These are phyloP conservation scores for Cartodere bifasciata DNA, from an alignment of 2,888 invertebrate genomes.

Conservation along the genomic window DNA sequence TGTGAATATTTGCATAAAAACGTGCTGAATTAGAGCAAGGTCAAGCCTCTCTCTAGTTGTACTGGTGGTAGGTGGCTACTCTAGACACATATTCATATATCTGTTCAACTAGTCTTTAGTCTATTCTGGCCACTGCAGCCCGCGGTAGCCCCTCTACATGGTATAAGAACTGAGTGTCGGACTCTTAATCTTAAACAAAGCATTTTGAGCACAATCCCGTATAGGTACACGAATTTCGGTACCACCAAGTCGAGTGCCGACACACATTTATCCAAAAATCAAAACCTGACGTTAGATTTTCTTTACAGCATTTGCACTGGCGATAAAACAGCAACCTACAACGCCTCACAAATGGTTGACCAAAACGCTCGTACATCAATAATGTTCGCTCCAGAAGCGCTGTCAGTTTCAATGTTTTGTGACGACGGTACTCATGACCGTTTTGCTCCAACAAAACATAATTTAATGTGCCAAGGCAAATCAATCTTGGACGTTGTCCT, in stretches of 20 bases:
- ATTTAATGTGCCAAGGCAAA: conserved; percentile 45
- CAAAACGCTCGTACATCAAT: conserved; percentile 39
- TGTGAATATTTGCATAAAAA: too few species aligned
- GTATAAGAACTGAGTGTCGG: too few species aligned
- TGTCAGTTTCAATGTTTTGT: conserved; percentile 46
- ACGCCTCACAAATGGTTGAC: conserved; percentile 34
- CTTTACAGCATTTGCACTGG: conserved; percentile 27
- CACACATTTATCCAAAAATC: too few species aligned
- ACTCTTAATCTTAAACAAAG: too few species aligned
- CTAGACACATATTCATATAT: too few species aligned
- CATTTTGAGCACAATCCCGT: neutral
- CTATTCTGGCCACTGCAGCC: too few species aligned
- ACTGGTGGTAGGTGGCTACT: too few species aligned
- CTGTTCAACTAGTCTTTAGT: too few species aligned
- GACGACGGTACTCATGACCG: conserved; percentile 47
- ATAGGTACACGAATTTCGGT: neutral
- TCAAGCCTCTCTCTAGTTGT: too few species aligned
- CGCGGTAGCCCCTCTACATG: too few species aligned
- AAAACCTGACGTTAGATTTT: neutral
- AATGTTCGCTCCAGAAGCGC: conserved; percentile 40
- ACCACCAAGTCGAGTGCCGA: too few species aligned
- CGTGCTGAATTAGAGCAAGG: too few species aligned
- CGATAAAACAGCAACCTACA: conserved; percentile 24
- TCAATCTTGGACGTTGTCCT: conserved; percentile 47
- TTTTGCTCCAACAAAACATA: conserved; percentile 53